phyloP scores from a whole-genome alignment of 2,113 vertebrate genomes.

The Muscicapa adusta region DNA sequence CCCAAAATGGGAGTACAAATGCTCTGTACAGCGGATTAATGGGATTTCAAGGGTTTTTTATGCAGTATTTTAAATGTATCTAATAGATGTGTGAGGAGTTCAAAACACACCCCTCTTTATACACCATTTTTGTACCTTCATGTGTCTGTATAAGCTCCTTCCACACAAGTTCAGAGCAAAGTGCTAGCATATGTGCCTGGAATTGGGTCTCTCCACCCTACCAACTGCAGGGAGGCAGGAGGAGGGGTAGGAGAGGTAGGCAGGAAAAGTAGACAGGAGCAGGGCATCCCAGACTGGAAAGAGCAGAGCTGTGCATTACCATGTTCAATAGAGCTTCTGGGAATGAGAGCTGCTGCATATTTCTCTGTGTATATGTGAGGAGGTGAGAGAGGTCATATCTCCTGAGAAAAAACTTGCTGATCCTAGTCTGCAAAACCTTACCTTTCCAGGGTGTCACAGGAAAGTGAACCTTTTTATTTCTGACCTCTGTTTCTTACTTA shows the following conservation, averaged over 20 bases:
- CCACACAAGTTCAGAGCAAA: not conserved
- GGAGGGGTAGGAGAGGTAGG: not conserved
- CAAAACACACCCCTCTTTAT: not conserved
- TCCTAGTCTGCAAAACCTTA: not conserved
- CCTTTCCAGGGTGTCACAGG: not conserved
- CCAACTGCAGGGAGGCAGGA: not conserved
- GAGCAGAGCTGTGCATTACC: fast-evolving
- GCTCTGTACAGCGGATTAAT: not conserved
- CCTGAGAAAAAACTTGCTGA: not conserved
- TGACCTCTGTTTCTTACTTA: not conserved
- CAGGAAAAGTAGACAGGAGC: not conserved
- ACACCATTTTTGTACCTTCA: not conserved
- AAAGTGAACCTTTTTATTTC: not conserved
- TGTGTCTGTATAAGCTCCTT: not conserved
- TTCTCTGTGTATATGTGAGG: not conserved
- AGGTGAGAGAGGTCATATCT: not conserved
- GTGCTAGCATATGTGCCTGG: not conserved
- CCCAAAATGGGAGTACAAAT: not conserved
- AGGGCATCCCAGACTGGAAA: not conserved
- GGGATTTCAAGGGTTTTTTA: not conserved
- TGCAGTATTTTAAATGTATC: not conserved
- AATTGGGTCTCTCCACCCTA: not conserved
- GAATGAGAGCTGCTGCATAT: not conserved
- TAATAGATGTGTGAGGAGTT: not conserved
- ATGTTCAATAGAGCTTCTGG: not conserved